These are phyloP conservation scores for Galago senegalensis DNA, from an alignment of 2,797 vertebrate species.

Conservation along the genomic window DNA sequence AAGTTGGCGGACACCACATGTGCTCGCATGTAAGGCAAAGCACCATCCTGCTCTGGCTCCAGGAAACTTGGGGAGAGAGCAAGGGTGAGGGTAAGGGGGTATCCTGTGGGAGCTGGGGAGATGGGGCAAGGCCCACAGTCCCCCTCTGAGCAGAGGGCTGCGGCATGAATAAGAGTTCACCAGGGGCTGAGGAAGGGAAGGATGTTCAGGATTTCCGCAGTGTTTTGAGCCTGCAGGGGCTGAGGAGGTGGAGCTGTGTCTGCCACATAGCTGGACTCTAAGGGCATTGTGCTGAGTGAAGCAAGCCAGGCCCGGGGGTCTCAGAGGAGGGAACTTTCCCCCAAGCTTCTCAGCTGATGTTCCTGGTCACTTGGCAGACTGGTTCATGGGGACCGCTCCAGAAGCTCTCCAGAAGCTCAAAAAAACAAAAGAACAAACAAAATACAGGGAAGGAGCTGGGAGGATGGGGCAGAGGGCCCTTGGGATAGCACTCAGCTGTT, in stretches of 20 bases:
- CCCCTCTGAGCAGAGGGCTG: not conserved
- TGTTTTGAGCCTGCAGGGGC: not conserved
- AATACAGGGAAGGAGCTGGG: not conserved
- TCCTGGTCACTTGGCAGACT: not conserved
- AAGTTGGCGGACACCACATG: not conserved
- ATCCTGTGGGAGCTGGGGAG: not conserved
- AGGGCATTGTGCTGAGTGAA: not conserved
- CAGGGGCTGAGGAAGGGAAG: not conserved
- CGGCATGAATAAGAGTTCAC: not conserved
- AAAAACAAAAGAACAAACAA: not conserved
- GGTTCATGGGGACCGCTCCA: no score
- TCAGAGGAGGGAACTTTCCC: not conserved
- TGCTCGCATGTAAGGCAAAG: fast-evolving
- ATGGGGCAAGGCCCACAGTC: not conserved
- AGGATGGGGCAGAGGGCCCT: not conserved
- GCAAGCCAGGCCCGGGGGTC: no score
- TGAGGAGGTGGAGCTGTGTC: not conserved
- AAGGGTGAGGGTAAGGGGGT: not conserved
- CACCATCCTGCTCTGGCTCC: not conserved
- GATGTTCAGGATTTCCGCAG: not conserved
- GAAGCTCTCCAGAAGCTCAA: not conserved
- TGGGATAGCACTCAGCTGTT: no score
- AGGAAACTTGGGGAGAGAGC: not conserved
- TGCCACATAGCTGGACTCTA: not conserved
- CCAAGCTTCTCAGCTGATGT: no score